Percentiles rank a stretch among this genome's conserved stretches.
phyloP scores from a whole-genome alignment of 2,113 vertebrate species.

The Thunnus maccoyii region DNA sequence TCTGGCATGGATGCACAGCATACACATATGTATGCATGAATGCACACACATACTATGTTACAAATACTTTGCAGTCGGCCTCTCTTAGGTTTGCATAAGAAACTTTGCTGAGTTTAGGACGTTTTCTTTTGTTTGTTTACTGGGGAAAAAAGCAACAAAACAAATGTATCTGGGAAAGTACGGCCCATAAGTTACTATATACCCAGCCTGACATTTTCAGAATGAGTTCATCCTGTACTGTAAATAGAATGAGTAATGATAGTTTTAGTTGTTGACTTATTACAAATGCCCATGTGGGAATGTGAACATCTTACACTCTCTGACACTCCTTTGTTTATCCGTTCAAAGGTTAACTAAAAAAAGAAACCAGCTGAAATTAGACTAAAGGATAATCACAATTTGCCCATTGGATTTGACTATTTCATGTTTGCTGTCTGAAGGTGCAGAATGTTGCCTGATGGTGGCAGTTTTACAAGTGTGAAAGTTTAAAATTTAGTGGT shows the following conservation, averaged over 20 bases:
- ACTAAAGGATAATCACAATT: neutral
- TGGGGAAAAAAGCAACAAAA: neutral
- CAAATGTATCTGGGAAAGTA: constrained; percentile 29
- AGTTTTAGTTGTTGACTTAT: constrained; percentile 35
- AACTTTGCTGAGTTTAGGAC: constrained; percentile 31
- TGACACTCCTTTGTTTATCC: constrained; percentile 46
- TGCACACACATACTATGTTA: constrained; percentile 47
- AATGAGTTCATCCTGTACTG: constrained; percentile 32
- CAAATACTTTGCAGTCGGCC: neutral
- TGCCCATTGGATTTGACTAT: neutral
- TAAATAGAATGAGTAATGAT: constrained; percentile 48
- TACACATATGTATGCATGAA: constrained; percentile 39
- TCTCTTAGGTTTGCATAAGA: constrained; percentile 6
- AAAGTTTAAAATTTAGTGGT: neutral
- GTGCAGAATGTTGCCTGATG: neutral
- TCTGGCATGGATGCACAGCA: constrained; percentile 55
- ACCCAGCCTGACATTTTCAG: constrained; percentile 42
- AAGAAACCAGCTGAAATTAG: neutral
- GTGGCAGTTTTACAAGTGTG: neutral
- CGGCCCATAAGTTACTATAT: constrained; percentile 11
- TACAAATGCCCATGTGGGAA: constrained; percentile 32
- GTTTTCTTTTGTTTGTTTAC: constrained; percentile 52
- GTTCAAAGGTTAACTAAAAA: constrained; percentile 32
- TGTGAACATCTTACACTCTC: constrained; percentile 10
- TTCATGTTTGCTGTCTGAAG: neutral